These are phyloP conservation scores for Oncorhynchus mykiss DNA, from an alignment of 2,113 vertebrate species.

Conservation along the genomic window DNA sequence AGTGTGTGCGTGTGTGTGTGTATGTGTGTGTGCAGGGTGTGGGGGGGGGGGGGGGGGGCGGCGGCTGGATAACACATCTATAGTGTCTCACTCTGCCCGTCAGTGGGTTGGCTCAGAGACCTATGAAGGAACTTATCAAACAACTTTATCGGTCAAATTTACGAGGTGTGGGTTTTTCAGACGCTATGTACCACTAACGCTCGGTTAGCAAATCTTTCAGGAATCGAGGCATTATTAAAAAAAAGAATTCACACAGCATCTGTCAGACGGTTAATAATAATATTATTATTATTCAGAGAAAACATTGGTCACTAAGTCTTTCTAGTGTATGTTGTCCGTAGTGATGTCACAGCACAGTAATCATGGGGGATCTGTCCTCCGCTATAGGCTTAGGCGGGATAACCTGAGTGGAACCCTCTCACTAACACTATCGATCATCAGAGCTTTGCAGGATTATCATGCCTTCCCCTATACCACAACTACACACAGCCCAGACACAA, in stretches of 20 bases:
- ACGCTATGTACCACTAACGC: constrained; percentile 20
- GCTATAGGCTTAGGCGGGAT: neutral
- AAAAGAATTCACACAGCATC: constrained; percentile 24
- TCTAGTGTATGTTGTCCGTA: constrained; percentile 1
- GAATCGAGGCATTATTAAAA: constrained; percentile 28
- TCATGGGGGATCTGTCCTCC: constrained; percentile 6
- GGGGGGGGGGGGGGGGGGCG: no score
- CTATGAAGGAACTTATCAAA: neutral
- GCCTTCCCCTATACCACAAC: constrained; percentile 5
- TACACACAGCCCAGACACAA: neutral
- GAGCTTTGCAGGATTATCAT: neutral
- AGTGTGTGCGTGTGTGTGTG: constrained; percentile 5
- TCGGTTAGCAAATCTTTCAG: neutral
- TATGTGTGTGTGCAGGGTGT: no score
- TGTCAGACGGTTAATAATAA: constrained; percentile 20
- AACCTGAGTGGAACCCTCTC: constrained; percentile 25
- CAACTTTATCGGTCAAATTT: constrained; percentile 25
- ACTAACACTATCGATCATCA: constrained; percentile 11
- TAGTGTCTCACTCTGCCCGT: no score
- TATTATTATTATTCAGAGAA: neutral
- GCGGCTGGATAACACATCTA: no score
- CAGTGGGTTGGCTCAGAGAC: no score
- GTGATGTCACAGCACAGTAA: constrained; percentile 13
- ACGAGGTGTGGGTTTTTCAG: constrained; percentile 21
- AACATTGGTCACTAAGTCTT: neutral